Conservation (phyloP, 2,888 invertebrate genomes). For the Amphipoea oculea region DNA sequence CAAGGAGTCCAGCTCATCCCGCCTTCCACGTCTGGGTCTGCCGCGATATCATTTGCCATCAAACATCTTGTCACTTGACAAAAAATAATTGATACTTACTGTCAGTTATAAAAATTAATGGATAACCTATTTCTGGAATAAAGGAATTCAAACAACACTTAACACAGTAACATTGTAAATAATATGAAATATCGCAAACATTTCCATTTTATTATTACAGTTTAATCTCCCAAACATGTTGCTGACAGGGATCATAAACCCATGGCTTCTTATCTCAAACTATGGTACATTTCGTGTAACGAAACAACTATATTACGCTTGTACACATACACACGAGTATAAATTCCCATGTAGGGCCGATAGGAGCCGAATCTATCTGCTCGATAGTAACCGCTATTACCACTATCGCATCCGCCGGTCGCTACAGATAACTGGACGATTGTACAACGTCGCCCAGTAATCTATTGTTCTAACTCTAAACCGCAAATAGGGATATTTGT, state of each 20-base stretch:
- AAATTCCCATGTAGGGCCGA: slow-evolving; percentile 83
- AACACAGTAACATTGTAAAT: slow-evolving; percentile 51
- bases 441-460: slow-evolving; percentile 77
- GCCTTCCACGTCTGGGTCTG: background rate
- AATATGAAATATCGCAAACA: slow-evolving; percentile 58
- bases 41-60: background rate
- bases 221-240: slow-evolving; percentile 67
- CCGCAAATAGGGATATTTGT: slow-evolving; percentile 73
- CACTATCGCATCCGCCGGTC: slow-evolving; percentile 86
- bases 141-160: slow-evolving; percentile 37
- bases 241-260: slow-evolving; percentile 68
- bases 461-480: slow-evolving; percentile 82
- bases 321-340: slow-evolving; percentile 70
- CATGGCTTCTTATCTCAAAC: slow-evolving; percentile 62
- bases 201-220: slow-evolving; percentile 66
- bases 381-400: slow-evolving; percentile 85
- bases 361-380: slow-evolving; percentile 82
- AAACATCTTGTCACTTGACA: background rate
- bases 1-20: background rate
- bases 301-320: slow-evolving; percentile 64
- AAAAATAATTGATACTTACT: slow-evolving; percentile 1
- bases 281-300: slow-evolving; percentile 65
- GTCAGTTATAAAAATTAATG: slow-evolving; percentile 9
- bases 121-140: slow-evolving; percentile 20
- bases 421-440: slow-evolving; percentile 78